A percentile compares a stretch with the other conserved stretches of the same genome.
phyloP scores from a whole-genome alignment of 2,113 vertebrate species.

The Phaethon lepturus region DNA sequence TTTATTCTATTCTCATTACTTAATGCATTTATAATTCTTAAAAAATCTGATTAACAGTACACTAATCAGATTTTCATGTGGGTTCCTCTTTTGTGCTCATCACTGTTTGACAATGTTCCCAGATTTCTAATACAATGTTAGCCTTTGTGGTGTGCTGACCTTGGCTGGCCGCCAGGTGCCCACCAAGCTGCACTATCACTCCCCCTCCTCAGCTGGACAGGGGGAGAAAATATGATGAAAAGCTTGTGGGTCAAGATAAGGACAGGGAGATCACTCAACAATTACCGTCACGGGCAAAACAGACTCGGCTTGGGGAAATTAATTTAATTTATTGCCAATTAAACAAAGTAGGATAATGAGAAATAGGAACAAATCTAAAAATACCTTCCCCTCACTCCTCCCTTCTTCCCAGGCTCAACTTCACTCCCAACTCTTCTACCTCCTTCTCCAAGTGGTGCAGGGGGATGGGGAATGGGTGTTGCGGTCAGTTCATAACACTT shows the following conservation, averaged over 20 bases:
- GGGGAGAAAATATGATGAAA: not conserved
- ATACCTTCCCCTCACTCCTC: not conserved
- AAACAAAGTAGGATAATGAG: not conserved
- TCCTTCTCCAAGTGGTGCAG: not conserved
- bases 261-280: not conserved
- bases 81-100: not conserved
- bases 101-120: not conserved
- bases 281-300: not conserved
- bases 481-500: not conserved
- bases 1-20: not conserved
- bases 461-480: not conserved
- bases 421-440: not conserved
- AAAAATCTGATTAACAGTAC: not conserved
- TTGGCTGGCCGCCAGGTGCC: not conserved
- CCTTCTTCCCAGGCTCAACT: not conserved
- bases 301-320: not conserved
- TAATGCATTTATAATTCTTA: not conserved
- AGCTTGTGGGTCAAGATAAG: not conserved
- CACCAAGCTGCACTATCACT: fast-evolving
- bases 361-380: not conserved
- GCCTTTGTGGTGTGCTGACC: not conserved
- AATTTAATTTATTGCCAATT: not conserved
- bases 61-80: not conserved
- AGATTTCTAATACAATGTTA: not conserved
- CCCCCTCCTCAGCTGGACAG: not conserved